Base-by-base conservation (phyloP, 2,113 vertebrate genomes). In the Alligator mississippiensis region DNA sequence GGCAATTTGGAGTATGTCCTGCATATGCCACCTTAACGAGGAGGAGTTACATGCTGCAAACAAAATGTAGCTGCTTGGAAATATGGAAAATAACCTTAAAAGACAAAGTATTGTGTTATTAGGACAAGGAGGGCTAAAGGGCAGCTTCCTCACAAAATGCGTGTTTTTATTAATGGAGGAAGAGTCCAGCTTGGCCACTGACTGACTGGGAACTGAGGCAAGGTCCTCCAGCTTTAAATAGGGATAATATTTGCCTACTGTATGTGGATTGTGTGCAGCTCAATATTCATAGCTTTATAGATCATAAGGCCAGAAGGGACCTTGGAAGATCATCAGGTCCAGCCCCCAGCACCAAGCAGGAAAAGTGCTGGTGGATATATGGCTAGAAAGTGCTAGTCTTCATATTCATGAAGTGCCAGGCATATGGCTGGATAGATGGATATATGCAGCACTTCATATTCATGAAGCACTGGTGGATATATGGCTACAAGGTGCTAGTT, bases 21-120 rank as follows among this genome's bases (percentile, higher is more conserved):
- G 2, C 5, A 4, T 9, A 11, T 6, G 22, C 9, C 2, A 5
- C 38, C 28, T 25, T 1, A 34, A 2, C 22, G 77, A 63, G 60
- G 38, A 47, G 12, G 68, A 38, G 21, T 21, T 21, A 38, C 24
- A 30, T 19, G 38, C 10, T 14, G 22, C 38, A 72, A 72, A 11
- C 68, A 72, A 72, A 72, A 38, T 38, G 21, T 72, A 72, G 30
- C 21, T 34, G 30, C 5, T 21, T 22, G 38, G 68, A 38, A 72
- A 38, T 47, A 14, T 47, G 70, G 70, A 18, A 47, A 74, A 47
- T 74, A 12, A 74, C 70, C 70, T 74, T 74, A 38, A 38, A 74
- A 74, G 9, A 30, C 17, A 34, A 68, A 68, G 66, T 15, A 10
- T 9, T 47, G 38, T 38, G 9, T 30, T 68, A 30, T 68, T 68